Base-by-base conservation (phyloP, 2,888 invertebrate species). In the Tachina lurida region DNA sequence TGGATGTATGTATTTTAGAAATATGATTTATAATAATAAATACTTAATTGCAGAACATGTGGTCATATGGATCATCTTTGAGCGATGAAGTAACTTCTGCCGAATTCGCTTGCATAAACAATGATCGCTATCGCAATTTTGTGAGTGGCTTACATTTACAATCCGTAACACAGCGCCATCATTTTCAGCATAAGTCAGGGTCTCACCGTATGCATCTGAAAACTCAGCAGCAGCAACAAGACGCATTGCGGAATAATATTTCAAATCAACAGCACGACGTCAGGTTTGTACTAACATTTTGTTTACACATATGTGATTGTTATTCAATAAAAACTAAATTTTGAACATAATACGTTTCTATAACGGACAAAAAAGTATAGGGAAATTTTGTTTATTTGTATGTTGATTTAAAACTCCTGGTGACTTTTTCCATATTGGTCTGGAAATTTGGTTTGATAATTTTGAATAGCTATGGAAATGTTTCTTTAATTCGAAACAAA, bases 121-220 rank as follows among this genome's bases (percentile, higher is more conserved):
- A 62, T 62, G 77, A 78, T 54, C 77, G 77, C 22, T 83, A 83
- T 73, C 77, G 77, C 1, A 78, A 62, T 22, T 83, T 83, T 1
- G 73, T 83, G 13, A 67, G 77, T 1, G 83, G 83, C 0, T 78
- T 83, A 54, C 83, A 83, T 54, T 62, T 83, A 31, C 83, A 83
- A 22, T 83, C 83, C 0, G 12, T 83, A 17, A 67, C 83, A 1
- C 83, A 83, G 52, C 73, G 81, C 3, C 81, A 83, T 47, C 49
- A 78, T 62, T 73, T 67, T 73, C 77, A 83, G 13, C 77, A 67
- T 54, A 73, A 83, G 17, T 10, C 83, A 12, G 12, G 60, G 12
- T 39, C 77, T 12, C 65, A 78, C 2, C 83, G 60, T 7, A 41
- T 60, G 12, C 47, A 67, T 45, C 31, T 15, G 12, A 77, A 77